phyloP scores from a whole-genome alignment of 2,113 vertebrate genomes.

The Alectura lathami region DNA sequence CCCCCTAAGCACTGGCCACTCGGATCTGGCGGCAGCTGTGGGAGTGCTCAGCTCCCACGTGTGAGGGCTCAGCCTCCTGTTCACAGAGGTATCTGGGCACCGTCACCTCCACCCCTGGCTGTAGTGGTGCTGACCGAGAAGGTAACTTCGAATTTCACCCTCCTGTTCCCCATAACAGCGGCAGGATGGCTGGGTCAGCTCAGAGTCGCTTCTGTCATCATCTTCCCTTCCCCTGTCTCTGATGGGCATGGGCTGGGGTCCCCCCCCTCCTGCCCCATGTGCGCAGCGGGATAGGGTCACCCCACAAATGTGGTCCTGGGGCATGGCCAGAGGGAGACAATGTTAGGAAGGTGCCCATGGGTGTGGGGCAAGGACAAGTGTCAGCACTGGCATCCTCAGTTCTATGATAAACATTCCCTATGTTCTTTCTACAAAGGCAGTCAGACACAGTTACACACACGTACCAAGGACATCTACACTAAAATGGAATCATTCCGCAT shows the following conservation, averaged over 20 bases:
- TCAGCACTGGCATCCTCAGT: not conserved
- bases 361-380: not conserved
- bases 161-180: not conserved
- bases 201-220: not conserved
- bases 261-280: not conserved
- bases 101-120: not conserved
- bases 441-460: not conserved
- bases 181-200: not conserved
- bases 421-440: not conserved
- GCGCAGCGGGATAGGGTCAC: not conserved
- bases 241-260: not conserved
- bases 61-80: slow-evolving; percentile 65
- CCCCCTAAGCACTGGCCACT: slow-evolving; percentile 75
- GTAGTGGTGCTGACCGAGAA: not conserved
- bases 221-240: not conserved
- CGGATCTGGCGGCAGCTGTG: slow-evolving; percentile 76
- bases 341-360: not conserved
- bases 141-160: not conserved
- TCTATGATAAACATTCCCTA: not conserved
- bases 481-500: not conserved
- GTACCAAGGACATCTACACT: not conserved
- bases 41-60: slow-evolving; percentile 81
- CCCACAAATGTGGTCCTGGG: not conserved
- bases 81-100: not conserved
- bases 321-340: accelerated